These are phyloP conservation scores for Hemaris fuciformis DNA, from an alignment of 2,888 invertebrate species.

Conservation along the genomic window DNA sequence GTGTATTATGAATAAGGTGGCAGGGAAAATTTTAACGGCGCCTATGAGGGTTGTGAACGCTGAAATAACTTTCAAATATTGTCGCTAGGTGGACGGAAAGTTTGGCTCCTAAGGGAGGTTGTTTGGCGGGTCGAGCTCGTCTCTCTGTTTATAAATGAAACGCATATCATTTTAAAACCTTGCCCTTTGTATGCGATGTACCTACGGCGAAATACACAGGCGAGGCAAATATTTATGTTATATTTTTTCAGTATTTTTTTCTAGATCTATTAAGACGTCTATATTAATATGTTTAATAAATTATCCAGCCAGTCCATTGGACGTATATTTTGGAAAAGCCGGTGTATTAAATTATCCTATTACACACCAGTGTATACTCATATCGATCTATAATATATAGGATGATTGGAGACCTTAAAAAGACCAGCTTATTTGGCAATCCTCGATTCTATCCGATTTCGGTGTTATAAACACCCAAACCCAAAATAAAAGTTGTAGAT, in stretches of 20 bases:
- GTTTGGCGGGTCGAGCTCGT: conserved; percentile 68
- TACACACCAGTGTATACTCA: no score
- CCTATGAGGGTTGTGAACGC: conserved; percentile 82
- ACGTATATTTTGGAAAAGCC: no score
- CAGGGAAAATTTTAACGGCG: conserved; percentile 81
- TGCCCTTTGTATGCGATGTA: conserved; percentile 48
- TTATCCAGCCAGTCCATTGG: no score
- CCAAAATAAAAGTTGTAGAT: no score
- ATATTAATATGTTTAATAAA: no score
- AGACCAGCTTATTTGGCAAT: no score
- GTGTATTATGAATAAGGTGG: conserved; percentile 80
- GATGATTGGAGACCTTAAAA: no score
- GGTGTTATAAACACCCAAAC: no score
- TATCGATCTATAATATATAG: no score
- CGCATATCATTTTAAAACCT: conserved; percentile 72
- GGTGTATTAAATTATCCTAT: no score
- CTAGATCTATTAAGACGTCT: no score
- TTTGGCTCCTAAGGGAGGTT: conserved; percentile 75
- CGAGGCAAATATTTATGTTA: neutral
- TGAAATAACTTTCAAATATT: conserved; percentile 83
- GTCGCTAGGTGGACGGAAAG: conserved; percentile 81
- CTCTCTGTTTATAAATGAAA: conserved; percentile 78
- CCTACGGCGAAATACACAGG: conserved; percentile 23
- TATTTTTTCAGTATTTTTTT: neutral
- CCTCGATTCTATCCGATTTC: no score